Conservation (phyloP, 2,888 invertebrate genomes). For the Coremacera marginata region DNA sequence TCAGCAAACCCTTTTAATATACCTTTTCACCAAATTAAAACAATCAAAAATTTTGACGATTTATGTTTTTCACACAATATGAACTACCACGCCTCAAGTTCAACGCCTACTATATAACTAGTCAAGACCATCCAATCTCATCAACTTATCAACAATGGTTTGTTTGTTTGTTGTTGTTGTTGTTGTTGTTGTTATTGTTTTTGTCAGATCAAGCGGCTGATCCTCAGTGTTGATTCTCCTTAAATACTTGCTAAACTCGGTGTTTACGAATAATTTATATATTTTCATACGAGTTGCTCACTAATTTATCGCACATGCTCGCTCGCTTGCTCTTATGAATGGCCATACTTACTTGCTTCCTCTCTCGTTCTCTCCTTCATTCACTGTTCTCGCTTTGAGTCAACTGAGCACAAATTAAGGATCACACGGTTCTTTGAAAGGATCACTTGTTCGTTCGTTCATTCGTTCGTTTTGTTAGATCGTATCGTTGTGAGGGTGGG, state of each 20-base stretch:
- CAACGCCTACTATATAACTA: background rate
- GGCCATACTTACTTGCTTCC: background rate
- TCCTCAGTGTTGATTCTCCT: slow-evolving; percentile 16
- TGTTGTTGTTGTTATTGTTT: no score
- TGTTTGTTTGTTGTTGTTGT: slow-evolving; percentile 4
- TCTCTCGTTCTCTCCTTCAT: background rate
- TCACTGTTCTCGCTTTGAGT: background rate
- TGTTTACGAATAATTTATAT: slow-evolving; percentile 26
- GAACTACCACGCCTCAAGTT: background rate
- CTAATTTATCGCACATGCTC: background rate
- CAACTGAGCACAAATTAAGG: background rate
- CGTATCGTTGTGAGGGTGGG: slow-evolving; percentile 31
- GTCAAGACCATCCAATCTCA: background rate
- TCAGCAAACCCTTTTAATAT: no score
- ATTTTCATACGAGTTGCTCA: background rate
- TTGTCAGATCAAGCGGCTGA: slow-evolving; percentile 32
- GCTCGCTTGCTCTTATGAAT: background rate
- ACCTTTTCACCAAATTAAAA: no score
- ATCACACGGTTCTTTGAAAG: background rate
- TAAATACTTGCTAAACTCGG: slow-evolving; percentile 23
- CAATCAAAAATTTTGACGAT: background rate
- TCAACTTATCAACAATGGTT: slow-evolving; percentile 1
- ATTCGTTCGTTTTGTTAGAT: background rate
- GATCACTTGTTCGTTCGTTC: slow-evolving; percentile 4
- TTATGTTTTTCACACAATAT: background rate